Conservation (phyloP, 1,140 invertebrate genomes). For the Zophobas morio region DNA sequence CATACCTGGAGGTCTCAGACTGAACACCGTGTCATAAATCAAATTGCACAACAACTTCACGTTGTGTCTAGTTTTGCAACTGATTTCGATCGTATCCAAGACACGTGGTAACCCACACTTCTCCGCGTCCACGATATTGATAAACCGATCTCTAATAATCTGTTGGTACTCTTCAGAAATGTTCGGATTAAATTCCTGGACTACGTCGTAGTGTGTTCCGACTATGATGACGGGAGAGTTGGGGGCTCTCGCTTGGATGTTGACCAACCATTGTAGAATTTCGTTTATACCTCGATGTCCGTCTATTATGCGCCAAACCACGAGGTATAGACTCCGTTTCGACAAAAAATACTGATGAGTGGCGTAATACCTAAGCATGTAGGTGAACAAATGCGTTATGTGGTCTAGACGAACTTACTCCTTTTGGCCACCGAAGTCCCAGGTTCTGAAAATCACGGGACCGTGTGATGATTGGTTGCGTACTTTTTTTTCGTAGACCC, state of each 20-base stretch:
- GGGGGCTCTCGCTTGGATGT: conserved; percentile 94
- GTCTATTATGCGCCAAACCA: conserved; percentile 95
- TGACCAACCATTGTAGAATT: conserved; percentile 95
- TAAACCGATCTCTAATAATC: conserved; percentile 90
- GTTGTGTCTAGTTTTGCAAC: conserved; percentile 89
- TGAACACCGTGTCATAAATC: conserved; percentile 95
- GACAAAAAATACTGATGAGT: conserved; percentile 99
- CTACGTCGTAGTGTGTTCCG: conserved; percentile 94
- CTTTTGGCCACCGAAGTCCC: conserved; percentile 99
- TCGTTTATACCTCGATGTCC: conserved; percentile 92
- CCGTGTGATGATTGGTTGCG: conserved; percentile 79
- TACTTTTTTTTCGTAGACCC: conserved; percentile 90
- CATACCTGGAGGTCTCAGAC: conserved; percentile 84
- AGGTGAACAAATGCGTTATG: conserved; percentile 1
- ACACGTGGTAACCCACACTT: conserved; percentile 96
- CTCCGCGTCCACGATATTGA: conserved; percentile 94
- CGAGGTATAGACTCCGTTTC: conserved; percentile 94
- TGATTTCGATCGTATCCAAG: conserved; percentile 93
- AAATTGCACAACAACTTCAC: conserved; percentile 92
- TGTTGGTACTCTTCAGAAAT: conserved; percentile 90
- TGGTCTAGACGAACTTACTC: conserved; percentile 72
- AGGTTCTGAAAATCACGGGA: conserved; percentile 96
- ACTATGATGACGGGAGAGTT: conserved; percentile 96
- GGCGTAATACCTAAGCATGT: conserved; percentile 83
- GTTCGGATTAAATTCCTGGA: conserved; percentile 81